Evolutionary conservation across 2,113 vertebrate species (phyloP).

Genomic region (Proteles cristata): DNA sequence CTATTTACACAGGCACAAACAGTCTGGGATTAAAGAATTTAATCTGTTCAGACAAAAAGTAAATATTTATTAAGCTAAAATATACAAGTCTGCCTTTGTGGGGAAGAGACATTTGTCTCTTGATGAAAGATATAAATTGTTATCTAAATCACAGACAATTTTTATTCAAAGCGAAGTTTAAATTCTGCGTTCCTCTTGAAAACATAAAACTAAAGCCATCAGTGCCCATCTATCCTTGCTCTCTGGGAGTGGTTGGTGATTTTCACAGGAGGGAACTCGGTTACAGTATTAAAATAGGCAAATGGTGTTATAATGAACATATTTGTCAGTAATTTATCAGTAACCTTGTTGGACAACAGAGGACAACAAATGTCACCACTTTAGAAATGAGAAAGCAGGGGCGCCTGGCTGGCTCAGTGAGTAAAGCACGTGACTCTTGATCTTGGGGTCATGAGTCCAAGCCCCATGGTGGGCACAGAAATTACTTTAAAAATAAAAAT

Average conservation of each 20-base stretch:
- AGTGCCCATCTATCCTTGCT: neutral
- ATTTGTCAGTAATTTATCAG: neutral
- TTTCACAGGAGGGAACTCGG: neutral
- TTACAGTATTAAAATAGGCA: slow-evolving; percentile 33
- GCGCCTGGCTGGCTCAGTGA: neutral
- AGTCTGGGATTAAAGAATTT: slow-evolving; percentile 77
- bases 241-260: neutral
- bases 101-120: slow-evolving; percentile 79
- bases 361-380: slow-evolving; percentile 10
- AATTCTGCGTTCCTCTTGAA: slow-evolving; percentile 61
- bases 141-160: slow-evolving; percentile 65
- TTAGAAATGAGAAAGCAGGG: slow-evolving; percentile 2
- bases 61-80: slow-evolving; percentile 84
- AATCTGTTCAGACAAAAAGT: slow-evolving; percentile 79
- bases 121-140: slow-evolving; percentile 76
- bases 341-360: neutral
- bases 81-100: slow-evolving; percentile 71
- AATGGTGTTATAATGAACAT: neutral
- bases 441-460: neutral
- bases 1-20: slow-evolving; percentile 75
- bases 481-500: neutral
- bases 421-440: neutral
- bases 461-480: neutral
- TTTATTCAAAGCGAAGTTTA: slow-evolving; percentile 66
- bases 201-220: slow-evolving; percentile 44